Conservation (phyloP, 2,113 vertebrate species). For the Riparia riparia region DNA sequence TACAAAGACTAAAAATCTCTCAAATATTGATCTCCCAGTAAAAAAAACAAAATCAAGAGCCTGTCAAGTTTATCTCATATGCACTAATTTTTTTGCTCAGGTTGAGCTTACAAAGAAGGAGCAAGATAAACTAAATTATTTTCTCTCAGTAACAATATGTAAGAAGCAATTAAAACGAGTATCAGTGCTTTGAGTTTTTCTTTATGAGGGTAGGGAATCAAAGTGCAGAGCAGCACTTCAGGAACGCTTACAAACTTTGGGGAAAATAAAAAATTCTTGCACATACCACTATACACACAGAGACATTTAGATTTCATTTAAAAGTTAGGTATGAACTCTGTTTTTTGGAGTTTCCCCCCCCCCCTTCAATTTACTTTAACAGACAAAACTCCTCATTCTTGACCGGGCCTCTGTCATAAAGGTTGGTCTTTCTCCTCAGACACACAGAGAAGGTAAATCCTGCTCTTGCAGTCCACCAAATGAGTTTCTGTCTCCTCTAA, state of each 20-base stretch:
- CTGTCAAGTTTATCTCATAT: neutral
- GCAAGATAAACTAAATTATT: neutral
- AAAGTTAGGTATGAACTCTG: neutral
- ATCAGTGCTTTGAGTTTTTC: neutral
- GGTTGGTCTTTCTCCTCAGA: neutral
- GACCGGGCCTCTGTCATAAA: neutral
- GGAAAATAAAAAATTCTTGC: neutral
- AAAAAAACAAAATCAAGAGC: neutral
- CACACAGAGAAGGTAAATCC: neutral
- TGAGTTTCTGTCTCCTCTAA: slow-evolving; percentile 59
- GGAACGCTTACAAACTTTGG: neutral
- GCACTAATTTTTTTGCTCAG: neutral
- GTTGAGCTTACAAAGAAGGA: neutral
- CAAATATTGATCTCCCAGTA: neutral
- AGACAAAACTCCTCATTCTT: neutral
- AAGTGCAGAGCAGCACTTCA: neutral
- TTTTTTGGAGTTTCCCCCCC: neutral
- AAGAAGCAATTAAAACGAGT: neutral
- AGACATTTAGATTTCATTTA: neutral
- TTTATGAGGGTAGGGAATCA: neutral
- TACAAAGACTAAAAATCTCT: neutral
- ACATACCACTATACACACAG: accelerated
- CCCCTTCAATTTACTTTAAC: neutral
- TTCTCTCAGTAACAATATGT: neutral
- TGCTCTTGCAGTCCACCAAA: slow-evolving; percentile 42